Evolutionary conservation across 2,888 invertebrate genomes (phyloP).

Genomic region (Oeneis ivallda): DNA sequence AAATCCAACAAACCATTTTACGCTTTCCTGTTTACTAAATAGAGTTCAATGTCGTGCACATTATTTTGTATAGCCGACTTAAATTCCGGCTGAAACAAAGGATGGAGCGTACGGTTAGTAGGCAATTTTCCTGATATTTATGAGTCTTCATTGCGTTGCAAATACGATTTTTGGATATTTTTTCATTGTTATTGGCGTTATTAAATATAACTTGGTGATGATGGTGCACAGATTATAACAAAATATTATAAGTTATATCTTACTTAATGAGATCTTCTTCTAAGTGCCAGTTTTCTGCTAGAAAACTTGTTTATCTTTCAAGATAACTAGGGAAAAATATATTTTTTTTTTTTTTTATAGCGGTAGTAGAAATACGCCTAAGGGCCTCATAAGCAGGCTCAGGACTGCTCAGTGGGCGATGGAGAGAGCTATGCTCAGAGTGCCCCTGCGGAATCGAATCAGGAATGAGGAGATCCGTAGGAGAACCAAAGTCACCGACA

Average conservation of each 20-base stretch:
- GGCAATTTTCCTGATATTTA: slow-evolving; percentile 37
- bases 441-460: too few species aligned
- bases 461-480: too few species aligned
- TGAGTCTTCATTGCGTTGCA: slow-evolving; percentile 30
- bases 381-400: too few species aligned
- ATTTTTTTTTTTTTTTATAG: too few species aligned
- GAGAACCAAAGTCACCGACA: too few species aligned
- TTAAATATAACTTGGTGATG: not conserved
- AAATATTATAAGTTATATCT: not conserved
- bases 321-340: too few species aligned
- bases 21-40: slow-evolving; percentile 35
- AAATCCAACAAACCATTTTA: slow-evolving; percentile 37
- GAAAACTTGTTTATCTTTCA: too few species aligned
- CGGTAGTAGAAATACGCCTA: too few species aligned
- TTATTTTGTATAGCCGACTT: slow-evolving; percentile 29
- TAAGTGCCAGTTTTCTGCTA: too few species aligned
- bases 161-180: slow-evolving; percentile 32
- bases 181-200: slow-evolving; percentile 20
- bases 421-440: too few species aligned
- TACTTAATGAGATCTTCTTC: not conserved
- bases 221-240: not conserved
- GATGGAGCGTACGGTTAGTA: slow-evolving; percentile 37
- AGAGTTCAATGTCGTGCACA: slow-evolving; percentile 36
- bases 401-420: too few species aligned
- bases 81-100: slow-evolving; percentile 35